These are phyloP conservation scores for Vanacampus margaritifer DNA, from an alignment of 2,113 vertebrate genomes.

Conservation along the genomic window DNA sequence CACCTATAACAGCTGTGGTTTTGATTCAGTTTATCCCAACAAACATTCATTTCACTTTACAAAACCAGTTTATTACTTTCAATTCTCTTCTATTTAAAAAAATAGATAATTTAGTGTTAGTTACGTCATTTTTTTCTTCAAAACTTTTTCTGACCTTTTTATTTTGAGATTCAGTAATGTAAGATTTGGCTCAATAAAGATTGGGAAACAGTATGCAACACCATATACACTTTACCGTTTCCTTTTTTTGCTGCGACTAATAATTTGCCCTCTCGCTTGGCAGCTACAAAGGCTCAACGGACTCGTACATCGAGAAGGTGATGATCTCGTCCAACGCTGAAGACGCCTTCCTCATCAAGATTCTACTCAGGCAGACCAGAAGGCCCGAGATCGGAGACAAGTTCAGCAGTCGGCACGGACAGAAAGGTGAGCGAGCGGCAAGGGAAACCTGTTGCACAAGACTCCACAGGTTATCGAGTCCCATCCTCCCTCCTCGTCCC, in stretches of 20 bases:
- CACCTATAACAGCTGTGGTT: too few species aligned
- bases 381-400: conserved; percentile 97
- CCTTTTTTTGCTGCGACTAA: neutral
- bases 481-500: conserved; percentile 81
- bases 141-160: too few species aligned
- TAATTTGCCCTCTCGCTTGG: neutral
- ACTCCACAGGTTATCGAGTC: conserved; percentile 78
- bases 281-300: conserved; percentile 95
- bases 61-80: too few species aligned
- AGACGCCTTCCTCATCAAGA: conserved; percentile 97
- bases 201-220: too few species aligned
- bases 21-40: too few species aligned
- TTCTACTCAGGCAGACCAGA: conserved; percentile 94
- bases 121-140: too few species aligned
- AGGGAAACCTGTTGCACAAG: neutral
- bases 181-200: too few species aligned
- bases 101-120: too few species aligned
- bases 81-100: too few species aligned
- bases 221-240: neutral
- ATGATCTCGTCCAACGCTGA: conserved; percentile 56
- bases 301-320: conserved; percentile 77
- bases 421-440: conserved; percentile 81
- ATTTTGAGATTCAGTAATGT: too few species aligned
- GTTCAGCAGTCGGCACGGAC: conserved; percentile 96
- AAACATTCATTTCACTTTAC: too few species aligned